phyloP scores from a whole-genome alignment of 2,888 invertebrate genomes.

The Nymphalis urticae region DNA sequence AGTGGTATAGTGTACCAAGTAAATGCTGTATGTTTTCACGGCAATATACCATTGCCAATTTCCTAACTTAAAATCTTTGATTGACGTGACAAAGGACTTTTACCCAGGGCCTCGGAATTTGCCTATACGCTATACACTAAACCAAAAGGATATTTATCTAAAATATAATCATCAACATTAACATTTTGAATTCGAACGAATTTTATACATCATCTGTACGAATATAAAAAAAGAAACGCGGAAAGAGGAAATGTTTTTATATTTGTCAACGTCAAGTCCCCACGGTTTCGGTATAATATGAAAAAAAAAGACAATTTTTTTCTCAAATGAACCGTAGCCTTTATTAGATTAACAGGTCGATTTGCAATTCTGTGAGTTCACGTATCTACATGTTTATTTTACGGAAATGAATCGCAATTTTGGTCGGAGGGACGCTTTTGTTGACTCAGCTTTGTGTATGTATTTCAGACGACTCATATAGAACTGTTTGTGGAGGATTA shows the following conservation, averaged over 20 bases:
- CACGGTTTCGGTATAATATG: slow-evolving; percentile 50
- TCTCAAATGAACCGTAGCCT: slow-evolving; percentile 79
- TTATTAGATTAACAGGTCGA: slow-evolving; percentile 82
- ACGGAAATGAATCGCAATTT: slow-evolving; percentile 80
- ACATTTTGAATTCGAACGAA: slow-evolving; percentile 53
- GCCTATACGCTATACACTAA: too few species aligned
- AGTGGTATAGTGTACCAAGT: too few species aligned
- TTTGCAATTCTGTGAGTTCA: slow-evolving; percentile 79
- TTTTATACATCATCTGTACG: slow-evolving; percentile 72
- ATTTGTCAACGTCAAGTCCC: slow-evolving; percentile 79
- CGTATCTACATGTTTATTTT: slow-evolving; percentile 73
- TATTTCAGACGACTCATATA: background rate
- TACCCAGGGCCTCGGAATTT: too few species aligned
- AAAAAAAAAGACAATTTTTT: slow-evolving; percentile 74
- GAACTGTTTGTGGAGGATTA: background rate
- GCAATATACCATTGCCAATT: too few species aligned
- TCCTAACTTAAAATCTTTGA: too few species aligned
- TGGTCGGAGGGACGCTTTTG: slow-evolving; percentile 61
- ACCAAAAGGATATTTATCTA: background rate
- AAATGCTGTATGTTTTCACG: too few species aligned
- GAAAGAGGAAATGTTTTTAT: slow-evolving; percentile 74
- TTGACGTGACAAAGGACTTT: too few species aligned
- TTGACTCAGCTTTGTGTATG: slow-evolving; percentile 63
- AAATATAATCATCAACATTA: slow-evolving; percentile 23
- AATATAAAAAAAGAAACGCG: slow-evolving; percentile 63